These are phyloP conservation scores for Stenichneumon culpator DNA, from an alignment of 2,888 invertebrate genomes.

Conservation along the genomic window DNA sequence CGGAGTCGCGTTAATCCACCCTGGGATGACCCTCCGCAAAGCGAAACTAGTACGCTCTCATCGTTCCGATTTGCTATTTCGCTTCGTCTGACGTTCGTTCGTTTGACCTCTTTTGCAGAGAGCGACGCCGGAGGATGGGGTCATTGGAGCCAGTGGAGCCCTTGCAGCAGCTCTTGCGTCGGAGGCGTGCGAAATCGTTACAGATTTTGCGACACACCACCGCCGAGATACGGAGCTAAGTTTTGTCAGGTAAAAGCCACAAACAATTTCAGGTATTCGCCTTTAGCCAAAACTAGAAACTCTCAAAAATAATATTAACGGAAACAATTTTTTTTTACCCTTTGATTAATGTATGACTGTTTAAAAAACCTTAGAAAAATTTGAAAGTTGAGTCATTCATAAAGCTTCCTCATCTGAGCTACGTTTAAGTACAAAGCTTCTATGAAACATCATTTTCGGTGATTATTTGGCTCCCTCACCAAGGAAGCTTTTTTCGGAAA, in stretches of 20 bases:
- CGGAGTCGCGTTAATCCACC: slow-evolving; percentile 56
- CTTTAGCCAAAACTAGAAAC: background rate
- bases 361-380: background rate
- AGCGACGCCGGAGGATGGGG: slow-evolving; percentile 92
- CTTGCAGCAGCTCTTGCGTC: slow-evolving; percentile 92
- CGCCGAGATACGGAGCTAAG: slow-evolving; percentile 94
- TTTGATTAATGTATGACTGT: background rate
- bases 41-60: background rate
- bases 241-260: slow-evolving; percentile 91
- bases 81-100: background rate
- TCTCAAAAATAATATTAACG: too few relatives aligned
- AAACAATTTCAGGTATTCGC: background rate
- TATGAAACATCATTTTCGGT: too few relatives aligned
- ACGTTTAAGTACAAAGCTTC: too few relatives aligned
- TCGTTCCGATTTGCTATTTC: slow-evolving; percentile 4
- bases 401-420: too few relatives aligned
- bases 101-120: slow-evolving; percentile 85
- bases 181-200: slow-evolving; percentile 94
- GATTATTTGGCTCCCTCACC: too few relatives aligned
- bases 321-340: background rate
- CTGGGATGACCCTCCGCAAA: slow-evolving; percentile 37
- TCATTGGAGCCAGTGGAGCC: slow-evolving; percentile 94
- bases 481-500: too few relatives aligned
- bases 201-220: slow-evolving; percentile 95
- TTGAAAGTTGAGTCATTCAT: too few relatives aligned